Conservation (phyloP, 2,797 vertebrate species). For the Chrysocyon brachyurus region DNA sequence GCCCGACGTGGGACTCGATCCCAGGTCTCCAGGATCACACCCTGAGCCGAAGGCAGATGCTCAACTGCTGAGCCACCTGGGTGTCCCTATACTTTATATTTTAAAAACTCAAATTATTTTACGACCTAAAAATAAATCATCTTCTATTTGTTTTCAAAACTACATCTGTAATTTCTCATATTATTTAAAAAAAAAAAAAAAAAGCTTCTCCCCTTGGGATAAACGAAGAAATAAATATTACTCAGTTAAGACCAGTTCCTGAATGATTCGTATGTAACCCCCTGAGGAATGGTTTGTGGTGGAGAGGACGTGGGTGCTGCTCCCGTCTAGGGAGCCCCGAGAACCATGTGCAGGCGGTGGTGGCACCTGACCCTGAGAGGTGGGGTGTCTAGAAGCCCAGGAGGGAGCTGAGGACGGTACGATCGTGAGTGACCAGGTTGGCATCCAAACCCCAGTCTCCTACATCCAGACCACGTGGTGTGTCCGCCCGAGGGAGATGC, state of each 20-base stretch:
- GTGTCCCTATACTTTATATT: background rate
- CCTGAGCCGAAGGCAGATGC: no score
- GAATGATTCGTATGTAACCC: background rate
- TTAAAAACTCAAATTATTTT: conserved; percentile 39
- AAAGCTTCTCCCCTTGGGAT: background rate
- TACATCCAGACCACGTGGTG: background rate
- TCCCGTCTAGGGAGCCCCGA: no score
- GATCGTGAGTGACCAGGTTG: accelerated
- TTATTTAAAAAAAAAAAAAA: background rate
- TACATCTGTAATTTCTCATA: background rate
- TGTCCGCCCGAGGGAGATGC: accelerated
- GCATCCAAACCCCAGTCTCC: accelerated
- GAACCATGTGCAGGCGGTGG: background rate
- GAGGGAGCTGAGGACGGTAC: background rate
- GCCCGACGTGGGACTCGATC: no score
- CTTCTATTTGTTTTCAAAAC: background rate
- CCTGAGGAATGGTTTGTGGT: background rate
- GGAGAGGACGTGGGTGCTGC: no score
- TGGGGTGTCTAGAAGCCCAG: background rate
- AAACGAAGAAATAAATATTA: background rate
- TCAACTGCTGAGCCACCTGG: no score
- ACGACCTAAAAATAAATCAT: conserved; percentile 14
- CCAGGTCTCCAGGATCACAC: no score
- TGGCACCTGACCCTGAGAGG: accelerated
- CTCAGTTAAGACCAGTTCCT: background rate